Evolutionary conservation across 2,797 vertebrate species (phyloP), one percentile per base, ranked within the genome.

Genomic region (Arrhamphus sclerolepis): DNA sequence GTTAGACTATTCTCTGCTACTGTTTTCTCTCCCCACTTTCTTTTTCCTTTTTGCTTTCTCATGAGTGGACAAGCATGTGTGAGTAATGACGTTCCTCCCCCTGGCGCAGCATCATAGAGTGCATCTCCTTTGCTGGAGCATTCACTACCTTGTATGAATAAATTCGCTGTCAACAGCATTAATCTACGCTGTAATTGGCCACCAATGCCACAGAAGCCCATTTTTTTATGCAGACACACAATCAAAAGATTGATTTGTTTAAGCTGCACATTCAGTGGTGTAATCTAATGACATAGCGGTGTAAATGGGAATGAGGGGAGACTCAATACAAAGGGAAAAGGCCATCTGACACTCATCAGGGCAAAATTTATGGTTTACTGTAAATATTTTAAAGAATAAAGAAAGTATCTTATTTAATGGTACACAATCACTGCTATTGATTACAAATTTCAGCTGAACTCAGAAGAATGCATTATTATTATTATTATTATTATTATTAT

Each of bases 181-280:
- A 88, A 89, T 90, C 84, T 84, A 62, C 58, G 34, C 48, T 77
- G 77, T 86, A 88, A 89, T 87, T 88, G 84, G 81, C 80, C 77
- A 81, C 80, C 75, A 50, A 67, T 54, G 72, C 69, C 78, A 84
- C 75, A 56, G 56, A 48, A 46, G 80, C 53, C 47, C 19, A 22
- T 80, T 72, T 87, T 86, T 86, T 81, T 83, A 72, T 76, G 70
- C 68, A 58, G 58, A 10, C 17, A 10, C 70, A 81, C 78, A 83
- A 83, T 76, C 31, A 74, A 68, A 79, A 86, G 77, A 83, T 75
- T 81, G 77, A 85, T 76, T 87, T 21, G 41, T 47, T 65, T 77
- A 81, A 80, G 78, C 74, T 56, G 63, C 78, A 81, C 63, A 66
- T 82, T 78, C 73, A 71, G 44, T 75, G 56, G 56, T 55, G 69